A percentile compares a stretch with the other conserved stretches of the same genome.
Conservation (phyloP, 2,888 invertebrate genomes). For the Zele albiditarsus region DNA sequence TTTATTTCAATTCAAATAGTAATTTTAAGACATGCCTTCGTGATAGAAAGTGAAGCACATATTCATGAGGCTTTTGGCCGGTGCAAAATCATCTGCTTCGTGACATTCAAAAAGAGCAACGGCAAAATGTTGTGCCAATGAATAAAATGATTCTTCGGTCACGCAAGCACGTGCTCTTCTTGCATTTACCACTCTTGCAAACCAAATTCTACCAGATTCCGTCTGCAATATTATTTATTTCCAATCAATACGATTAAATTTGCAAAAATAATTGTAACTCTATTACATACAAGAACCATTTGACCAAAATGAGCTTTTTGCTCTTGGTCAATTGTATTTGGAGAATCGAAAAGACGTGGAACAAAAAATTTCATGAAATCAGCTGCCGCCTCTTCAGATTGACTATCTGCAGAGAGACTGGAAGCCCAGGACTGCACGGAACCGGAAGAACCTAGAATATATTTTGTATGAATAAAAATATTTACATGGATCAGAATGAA, state of each 20-base stretch:
- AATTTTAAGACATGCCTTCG: slow-evolving; percentile 74
- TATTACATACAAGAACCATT: slow-evolving; percentile 74
- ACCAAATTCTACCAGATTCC: slow-evolving; percentile 80
- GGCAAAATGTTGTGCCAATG: slow-evolving; percentile 82
- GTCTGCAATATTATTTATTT: slow-evolving; percentile 64
- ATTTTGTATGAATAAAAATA: neutral
- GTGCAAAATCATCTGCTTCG: slow-evolving; percentile 81
- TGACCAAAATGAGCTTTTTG: slow-evolving; percentile 82
- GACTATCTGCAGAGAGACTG: slow-evolving; percentile 78
- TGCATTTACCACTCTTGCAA: slow-evolving; percentile 80
- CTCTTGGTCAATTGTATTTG: slow-evolving; percentile 76
- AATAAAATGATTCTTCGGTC: slow-evolving; percentile 80
- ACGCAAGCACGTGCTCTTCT: slow-evolving; percentile 79
- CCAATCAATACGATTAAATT: slow-evolving; percentile 4
- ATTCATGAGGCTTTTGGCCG: slow-evolving; percentile 83
- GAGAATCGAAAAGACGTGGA: slow-evolving; percentile 77
- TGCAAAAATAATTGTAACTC: neutral
- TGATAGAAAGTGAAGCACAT: slow-evolving; percentile 84
- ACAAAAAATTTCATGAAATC: slow-evolving; percentile 82
- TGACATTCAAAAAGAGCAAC: slow-evolving; percentile 82
- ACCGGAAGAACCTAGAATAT: slow-evolving; percentile 75
- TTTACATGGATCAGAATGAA: neutral
- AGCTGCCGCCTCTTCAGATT: slow-evolving; percentile 76
- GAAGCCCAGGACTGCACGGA: slow-evolving; percentile 80
- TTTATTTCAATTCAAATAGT: neutral